Evolutionary conservation across 2,797 vertebrate species (phyloP).

Genomic region (Micropoecilia bifurca): DNA sequence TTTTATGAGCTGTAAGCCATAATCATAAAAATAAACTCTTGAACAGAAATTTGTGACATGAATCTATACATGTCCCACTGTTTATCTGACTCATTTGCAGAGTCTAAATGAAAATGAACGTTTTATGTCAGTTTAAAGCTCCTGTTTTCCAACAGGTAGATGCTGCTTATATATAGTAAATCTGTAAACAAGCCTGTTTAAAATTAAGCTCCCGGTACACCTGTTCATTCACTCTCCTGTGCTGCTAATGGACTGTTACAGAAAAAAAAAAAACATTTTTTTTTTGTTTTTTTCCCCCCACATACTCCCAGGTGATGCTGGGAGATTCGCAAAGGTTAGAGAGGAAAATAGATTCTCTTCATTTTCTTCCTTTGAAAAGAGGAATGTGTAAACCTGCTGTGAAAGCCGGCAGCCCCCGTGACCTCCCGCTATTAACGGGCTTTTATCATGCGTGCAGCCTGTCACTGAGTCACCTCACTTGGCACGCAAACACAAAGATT

Average conservation of each 20-base stretch:
- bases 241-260: neutral
- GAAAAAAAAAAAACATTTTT: constrained; percentile 22
- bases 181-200: neutral
- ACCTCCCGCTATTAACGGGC: constrained; percentile 51
- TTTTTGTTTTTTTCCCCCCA: constrained; percentile 17
- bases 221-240: constrained; percentile 11
- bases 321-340: constrained; percentile 41
- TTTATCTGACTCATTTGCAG: neutral
- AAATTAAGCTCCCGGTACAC: neutral
- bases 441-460: constrained; percentile 30
- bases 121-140: neutral
- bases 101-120: neutral
- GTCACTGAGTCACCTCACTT: constrained; percentile 55
- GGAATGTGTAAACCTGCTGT: constrained; percentile 34
- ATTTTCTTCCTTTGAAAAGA: constrained; percentile 25
- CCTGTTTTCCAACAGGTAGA: neutral
- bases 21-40: neutral
- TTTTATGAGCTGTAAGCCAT: neutral
- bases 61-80: neutral
- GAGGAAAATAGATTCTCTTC: constrained; percentile 38
- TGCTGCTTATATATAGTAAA: neutral
- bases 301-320: constrained; percentile 36
- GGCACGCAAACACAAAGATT: constrained; percentile 40
- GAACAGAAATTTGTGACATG: neutral
- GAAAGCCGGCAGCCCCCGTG: constrained; percentile 20